Conservation (phyloP, 2,888 invertebrate species). For the Drosophila recens region DNA sequence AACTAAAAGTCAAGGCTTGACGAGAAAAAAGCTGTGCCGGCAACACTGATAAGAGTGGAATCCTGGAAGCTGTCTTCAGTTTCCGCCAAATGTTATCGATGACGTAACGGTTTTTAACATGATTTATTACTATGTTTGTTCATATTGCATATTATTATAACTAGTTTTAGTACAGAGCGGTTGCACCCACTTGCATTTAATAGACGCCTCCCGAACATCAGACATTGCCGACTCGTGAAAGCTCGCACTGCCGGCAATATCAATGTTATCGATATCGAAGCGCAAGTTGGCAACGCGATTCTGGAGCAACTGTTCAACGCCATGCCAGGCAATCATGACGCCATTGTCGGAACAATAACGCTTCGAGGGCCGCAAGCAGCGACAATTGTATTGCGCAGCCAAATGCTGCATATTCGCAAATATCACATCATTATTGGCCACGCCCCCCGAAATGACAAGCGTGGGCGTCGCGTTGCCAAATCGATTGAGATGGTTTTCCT, state of each 20-base stretch:
- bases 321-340: constrained; percentile 99
- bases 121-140: too few relatives aligned
- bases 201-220: constrained; percentile 49
- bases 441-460: constrained; percentile 96
- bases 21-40: too few relatives aligned
- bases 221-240: constrained; percentile 72
- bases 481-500: constrained; percentile 87
- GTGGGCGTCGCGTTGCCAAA: constrained; percentile 87
- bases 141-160: too few relatives aligned
- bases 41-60: too few relatives aligned
- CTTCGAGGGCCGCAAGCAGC: constrained; percentile 91
- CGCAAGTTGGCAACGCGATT: constrained; percentile 44
- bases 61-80: too few relatives aligned
- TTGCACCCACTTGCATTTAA: constrained; percentile 84
- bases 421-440: constrained; percentile 96
- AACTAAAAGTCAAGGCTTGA: too few relatives aligned
- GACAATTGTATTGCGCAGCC: constrained; percentile 88
- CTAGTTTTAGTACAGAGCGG: constrained; percentile 25
- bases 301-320: constrained; percentile 89
- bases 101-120: too few relatives aligned
- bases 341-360: constrained; percentile 98
- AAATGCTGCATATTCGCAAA: constrained; percentile 89
- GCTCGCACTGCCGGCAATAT: constrained; percentile 81
- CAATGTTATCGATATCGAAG: constrained; percentile 86
- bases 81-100: too few relatives aligned